Evolutionary conservation across 92 coral and sea anemone genomes (phyloP), one percentile per base, ranked within the genome.

Genomic region (Parazoanthus atlanticus): DNA sequence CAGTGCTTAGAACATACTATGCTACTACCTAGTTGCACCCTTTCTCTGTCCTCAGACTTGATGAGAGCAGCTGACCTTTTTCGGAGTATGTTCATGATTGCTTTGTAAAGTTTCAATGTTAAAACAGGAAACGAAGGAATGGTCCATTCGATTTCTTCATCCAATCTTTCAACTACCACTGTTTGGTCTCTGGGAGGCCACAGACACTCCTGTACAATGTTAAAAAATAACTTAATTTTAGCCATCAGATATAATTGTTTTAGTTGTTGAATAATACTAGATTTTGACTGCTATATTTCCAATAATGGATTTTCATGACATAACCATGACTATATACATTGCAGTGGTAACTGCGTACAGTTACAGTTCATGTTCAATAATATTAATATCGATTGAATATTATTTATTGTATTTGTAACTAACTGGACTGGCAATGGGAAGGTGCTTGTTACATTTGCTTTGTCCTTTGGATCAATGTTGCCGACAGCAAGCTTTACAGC

Each of bases 1-100:
- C 89, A 90, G 69, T 78, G 79, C 58, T 90, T 85, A 4, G 89
- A 58, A 54, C 89, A 85, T 17, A 31, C n/a, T 9, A 90, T 85
- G 56, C 10, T 79, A 47, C 23, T 31, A 0, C 82, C 82, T 16
- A 12, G 32, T 2, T 43, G 28, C 30, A 78, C 10, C 15, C 66
- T 29, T 26, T 40, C 82, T 23, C 58, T 43, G 56, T 78, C 82
- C 30, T 78, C 66, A 10, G 66, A 26, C 66, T 78, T 78, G 64
- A 78, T 3, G 4, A 78, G 61, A 21, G 67, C 82, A 41, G 29
- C 64, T 56, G 29, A 46, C 32, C 21, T 43, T 40, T 17, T 25
- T 13, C 36, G 31, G 46, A 21, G 29, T 12, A 46, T 2, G 19
- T 26, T 40, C 26, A 78, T 31, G 11, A 17, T 15, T 46, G 66